Evolutionary conservation across 2,113 vertebrate species (phyloP), one percentile per base, ranked within the genome.

Genomic region (Serilophus lunatus): DNA sequence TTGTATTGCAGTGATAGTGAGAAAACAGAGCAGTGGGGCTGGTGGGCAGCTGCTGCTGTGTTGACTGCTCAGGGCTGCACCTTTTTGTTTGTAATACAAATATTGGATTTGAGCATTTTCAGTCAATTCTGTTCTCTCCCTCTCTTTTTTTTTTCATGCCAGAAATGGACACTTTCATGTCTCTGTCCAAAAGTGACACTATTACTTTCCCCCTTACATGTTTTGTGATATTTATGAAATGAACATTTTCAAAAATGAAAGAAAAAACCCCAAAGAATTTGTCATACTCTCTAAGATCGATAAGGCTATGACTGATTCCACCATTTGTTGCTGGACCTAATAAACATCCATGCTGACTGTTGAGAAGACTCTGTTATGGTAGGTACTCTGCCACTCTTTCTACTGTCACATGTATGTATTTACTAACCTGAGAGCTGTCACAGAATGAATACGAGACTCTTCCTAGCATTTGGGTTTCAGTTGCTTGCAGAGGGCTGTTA

Each of bases 231-330:
- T 90, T 83, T 54, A 42, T 33, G 24, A 86, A 82, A 74, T 18
- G 3, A 69, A 1, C 16, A 9, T 76, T 89, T 89, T 49, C 15
- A 83, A 77, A 95, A 88, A 63, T 28, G 22, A 50, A 80, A 50
- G 23, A n/a, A 22, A 57, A 54, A 51, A n/a, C 0, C 0, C 24
- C 1, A 0, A 12, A 29, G 13, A 35, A 47, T 64, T 78, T 54
- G 17, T 64, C 12, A 9, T 85, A 22, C 9, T 86, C 17, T 19
- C 10, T n/a, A 53, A 33, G 10, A 11, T 68, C 22, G 49, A 0
- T 49, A n/a, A 29, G 79, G 65, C 9, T 3, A 2, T 36, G 40
- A 25, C 19, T 66, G 42, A 53, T 59, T 80, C 35, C 24, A 33
- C 23, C 11, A 0, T 79, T 79, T 69, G 5, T 29, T 69, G 29